A percentile compares a stretch with the other conserved stretches of the same genome.
Conservation (phyloP, 2,797 vertebrate species). For the Artibeus jamaicensis region DNA sequence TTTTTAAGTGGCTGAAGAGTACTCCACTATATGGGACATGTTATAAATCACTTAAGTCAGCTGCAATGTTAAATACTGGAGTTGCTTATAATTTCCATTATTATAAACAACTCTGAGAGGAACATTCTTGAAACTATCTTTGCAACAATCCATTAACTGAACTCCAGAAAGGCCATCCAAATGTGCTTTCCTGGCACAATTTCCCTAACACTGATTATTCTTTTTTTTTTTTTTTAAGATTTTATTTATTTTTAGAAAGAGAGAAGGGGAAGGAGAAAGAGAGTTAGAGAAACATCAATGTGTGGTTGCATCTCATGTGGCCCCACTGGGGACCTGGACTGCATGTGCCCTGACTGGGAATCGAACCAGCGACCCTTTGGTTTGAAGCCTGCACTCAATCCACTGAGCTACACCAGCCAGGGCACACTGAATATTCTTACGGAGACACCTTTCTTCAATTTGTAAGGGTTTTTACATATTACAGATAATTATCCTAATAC, state of each 20-base stretch:
- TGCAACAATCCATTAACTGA: not conserved
- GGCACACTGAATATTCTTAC: not conserved
- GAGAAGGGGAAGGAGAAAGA: no score
- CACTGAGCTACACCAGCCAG: no score
- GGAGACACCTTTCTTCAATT: not conserved
- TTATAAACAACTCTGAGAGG: not conserved
- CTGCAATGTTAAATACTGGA: not conserved
- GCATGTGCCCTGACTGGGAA: no score
- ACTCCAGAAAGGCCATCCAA: slow-evolving; percentile 11
- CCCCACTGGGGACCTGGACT: no score
- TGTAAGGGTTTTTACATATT: not conserved
- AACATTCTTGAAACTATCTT: not conserved
- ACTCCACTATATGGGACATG: not conserved
- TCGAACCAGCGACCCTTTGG: no score
- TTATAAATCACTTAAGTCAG: not conserved
- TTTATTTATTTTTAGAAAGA: no score
- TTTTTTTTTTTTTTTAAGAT: not conserved
- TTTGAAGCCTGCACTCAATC: no score
- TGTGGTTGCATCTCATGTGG: no score
- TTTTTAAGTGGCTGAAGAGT: not conserved
- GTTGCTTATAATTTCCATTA: slow-evolving; percentile 9
- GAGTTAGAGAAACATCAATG: no score
- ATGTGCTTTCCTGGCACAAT: not conserved
- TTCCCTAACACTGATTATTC: not conserved
- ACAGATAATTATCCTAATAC: not conserved